Conservation (phyloP, 2,797 vertebrate species). For the Psittacula derbiana region DNA sequence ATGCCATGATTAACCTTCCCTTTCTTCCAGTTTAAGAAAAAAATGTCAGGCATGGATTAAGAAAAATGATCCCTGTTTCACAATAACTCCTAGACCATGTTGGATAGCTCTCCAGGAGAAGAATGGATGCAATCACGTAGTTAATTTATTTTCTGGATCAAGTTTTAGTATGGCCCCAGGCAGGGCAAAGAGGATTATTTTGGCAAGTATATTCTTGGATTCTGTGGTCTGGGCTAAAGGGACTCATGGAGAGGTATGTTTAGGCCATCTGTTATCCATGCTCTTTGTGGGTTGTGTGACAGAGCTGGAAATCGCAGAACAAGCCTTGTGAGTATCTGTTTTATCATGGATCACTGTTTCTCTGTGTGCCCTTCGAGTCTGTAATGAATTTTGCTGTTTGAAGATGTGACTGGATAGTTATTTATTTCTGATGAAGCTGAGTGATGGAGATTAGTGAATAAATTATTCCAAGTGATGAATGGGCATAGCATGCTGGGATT, state of each 20-base stretch:
- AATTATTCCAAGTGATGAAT: neutral
- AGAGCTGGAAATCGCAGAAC: neutral
- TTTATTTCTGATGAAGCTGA: neutral
- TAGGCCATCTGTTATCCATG: constrained; percentile 2
- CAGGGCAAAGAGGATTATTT: constrained; percentile 10
- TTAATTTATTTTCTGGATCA: constrained; percentile 47
- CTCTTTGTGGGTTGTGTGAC: neutral
- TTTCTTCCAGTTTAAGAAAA: constrained; percentile 22
- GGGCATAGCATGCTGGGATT: neutral
- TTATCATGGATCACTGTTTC: neutral
- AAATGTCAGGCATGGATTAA: neutral
- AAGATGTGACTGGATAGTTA: neutral
- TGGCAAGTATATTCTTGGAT: neutral
- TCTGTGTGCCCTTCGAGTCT: neutral
- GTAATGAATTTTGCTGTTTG: neutral
- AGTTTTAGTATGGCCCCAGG: neutral
- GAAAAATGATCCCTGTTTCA: constrained; percentile 3
- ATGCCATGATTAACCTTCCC: neutral
- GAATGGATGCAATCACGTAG: constrained; percentile 21
- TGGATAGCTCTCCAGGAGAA: neutral
- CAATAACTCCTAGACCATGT: neutral
- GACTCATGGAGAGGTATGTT: neutral
- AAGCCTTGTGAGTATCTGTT: neutral
- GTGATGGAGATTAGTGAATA: neutral
- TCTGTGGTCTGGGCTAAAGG: neutral